A percentile compares a stretch with the other conserved stretches of the same genome.
These are phyloP conservation scores for Pycnomerus fuliginosus DNA, from an alignment of 2,888 invertebrate genomes.

Conservation along the genomic window DNA sequence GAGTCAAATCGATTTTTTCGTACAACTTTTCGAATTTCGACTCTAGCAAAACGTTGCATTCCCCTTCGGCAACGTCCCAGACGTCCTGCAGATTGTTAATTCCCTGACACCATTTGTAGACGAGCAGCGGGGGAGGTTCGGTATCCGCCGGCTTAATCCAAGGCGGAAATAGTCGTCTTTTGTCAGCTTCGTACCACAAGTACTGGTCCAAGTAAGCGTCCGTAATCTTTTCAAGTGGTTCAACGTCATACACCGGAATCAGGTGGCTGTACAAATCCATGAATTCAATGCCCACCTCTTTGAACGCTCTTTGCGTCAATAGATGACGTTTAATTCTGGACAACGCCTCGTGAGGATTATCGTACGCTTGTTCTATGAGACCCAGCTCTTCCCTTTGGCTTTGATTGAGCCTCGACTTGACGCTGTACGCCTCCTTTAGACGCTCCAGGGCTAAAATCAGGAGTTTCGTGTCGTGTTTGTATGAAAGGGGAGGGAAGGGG, in stretches of 20 bases:
- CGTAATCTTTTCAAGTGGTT: slow-evolving; percentile 98
- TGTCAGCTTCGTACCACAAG: slow-evolving; percentile 99
- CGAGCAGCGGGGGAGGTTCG: slow-evolving; percentile 88
- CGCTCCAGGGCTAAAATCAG: slow-evolving; percentile 95
- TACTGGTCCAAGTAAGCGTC: slow-evolving; percentile 99
- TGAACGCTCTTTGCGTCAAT: slow-evolving; percentile 96
- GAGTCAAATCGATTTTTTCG: slow-evolving; percentile 98
- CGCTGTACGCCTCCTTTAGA: slow-evolving; percentile 96
- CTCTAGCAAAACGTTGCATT: slow-evolving; percentile 97
- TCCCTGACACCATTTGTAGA: slow-evolving; percentile 99
- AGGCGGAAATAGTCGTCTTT: slow-evolving; percentile 91
- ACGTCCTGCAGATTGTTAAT: slow-evolving; percentile 97
- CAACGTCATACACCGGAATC: slow-evolving; percentile 99
- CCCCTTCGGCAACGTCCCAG: slow-evolving; percentile 98
- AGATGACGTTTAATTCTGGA: slow-evolving; percentile 99
- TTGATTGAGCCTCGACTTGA: slow-evolving; percentile 96
- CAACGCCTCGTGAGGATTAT: slow-evolving; percentile 98
- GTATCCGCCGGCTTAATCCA: slow-evolving; percentile 99
- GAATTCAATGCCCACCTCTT: slow-evolving; percentile 99
- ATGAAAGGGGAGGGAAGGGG: slow-evolving; percentile 98
- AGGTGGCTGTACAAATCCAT: slow-evolving; percentile 99
- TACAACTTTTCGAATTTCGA: slow-evolving; percentile 98
- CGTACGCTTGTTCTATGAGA: slow-evolving; percentile 98
- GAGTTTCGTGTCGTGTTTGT: slow-evolving; percentile 99
- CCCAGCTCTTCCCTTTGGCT: slow-evolving; percentile 98